Evolutionary conservation across 2,797 vertebrate species (phyloP), one percentile per base, ranked within the genome.

Genomic region (Pipistrellus pygmaeus): DNA sequence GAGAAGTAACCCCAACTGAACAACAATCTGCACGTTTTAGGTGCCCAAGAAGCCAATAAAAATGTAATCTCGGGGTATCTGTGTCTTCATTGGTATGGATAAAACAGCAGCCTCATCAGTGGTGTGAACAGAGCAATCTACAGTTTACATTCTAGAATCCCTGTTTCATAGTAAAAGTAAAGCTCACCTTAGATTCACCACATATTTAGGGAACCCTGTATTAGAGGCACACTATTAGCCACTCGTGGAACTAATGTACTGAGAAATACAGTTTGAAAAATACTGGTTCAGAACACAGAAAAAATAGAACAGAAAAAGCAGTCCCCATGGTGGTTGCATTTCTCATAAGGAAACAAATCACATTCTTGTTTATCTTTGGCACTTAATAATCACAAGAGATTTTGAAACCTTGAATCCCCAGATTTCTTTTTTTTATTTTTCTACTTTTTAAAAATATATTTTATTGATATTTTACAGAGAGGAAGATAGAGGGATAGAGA

Each of bases 1-100:
- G 88, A 94, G 88, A 95, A 91, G 73, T 69, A 94, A 87, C 62
- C 77, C 85, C 81, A 96, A 46, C 0, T 46, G 81, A 94, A 69
- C 82, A 78, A 71, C 94, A 93, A 91, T 96, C 55, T 94, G 60
- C 73, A 86, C 11, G 38, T 82, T 84, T 91, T 87, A 85, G 96
- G 46, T 90, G 44, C 78, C 44, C 3, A 21, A 83, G 77, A 91
- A 93, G 23, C 73, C 25, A 51, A 73, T 92, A 77, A 92, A 90
- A 86, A 76, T 81, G 76, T 25, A 93, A 51, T 95, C 95, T 69
- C 30, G 0, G 38, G 46, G 91, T 84, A 95, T 21, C 1, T 44
- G 44, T 62, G 15, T 81, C 80, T 75, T 88, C 89, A 64, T 88
- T 77, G 68, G 30, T 20, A 14, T 21, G 46, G 53, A 64, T 30